Percentiles rank a stretch among this genome's conserved stretches.
Conservation (phyloP, 2,888 invertebrate genomes). For the Cheilosia vulpina region DNA sequence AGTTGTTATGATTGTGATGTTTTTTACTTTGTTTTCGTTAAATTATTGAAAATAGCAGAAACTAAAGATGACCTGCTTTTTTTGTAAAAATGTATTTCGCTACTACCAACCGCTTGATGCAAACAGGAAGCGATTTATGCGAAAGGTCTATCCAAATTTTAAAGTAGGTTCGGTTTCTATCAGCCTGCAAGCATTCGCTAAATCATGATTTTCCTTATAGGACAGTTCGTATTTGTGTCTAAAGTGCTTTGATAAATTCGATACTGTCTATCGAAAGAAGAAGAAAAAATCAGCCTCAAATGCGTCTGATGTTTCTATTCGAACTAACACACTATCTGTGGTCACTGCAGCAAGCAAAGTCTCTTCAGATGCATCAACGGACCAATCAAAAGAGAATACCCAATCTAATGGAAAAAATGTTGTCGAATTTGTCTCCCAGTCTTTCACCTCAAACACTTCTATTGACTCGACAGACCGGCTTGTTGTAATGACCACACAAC, state of each 20-base stretch:
- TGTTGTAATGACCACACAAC: conserved; percentile 3
- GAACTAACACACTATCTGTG: neutral
- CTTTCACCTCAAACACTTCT: conserved; percentile 9
- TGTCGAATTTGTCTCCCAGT: conserved; percentile 17
- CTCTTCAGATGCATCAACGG: neutral
- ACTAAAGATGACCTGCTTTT: conserved; percentile 37
- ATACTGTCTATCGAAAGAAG: conserved; percentile 32
- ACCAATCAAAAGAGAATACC: conserved; percentile 32
- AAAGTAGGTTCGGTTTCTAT: conserved; percentile 5
- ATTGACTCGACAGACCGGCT: conserved; percentile 38
- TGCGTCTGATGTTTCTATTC: conserved; percentile 10
- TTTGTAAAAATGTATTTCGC: conserved; percentile 24
- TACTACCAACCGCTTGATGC: conserved; percentile 34
- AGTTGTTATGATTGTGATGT: too few species aligned
- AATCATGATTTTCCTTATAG: neutral
- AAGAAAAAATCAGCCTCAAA: conserved; percentile 1
- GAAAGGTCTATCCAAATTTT: conserved; percentile 40
- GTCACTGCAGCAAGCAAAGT: neutral
- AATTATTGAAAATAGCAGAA: too few species aligned
- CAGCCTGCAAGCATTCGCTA: neutral
- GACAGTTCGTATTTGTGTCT: conserved; percentile 27
- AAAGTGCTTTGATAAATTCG: conserved; percentile 49
- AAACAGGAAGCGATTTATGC: conserved; percentile 31
- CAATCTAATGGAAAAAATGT: neutral
- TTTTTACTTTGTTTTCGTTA: too few species aligned